Conservation (phyloP, 64 coral and sea anemone species). For the Astreopora myriophthalma region DNA sequence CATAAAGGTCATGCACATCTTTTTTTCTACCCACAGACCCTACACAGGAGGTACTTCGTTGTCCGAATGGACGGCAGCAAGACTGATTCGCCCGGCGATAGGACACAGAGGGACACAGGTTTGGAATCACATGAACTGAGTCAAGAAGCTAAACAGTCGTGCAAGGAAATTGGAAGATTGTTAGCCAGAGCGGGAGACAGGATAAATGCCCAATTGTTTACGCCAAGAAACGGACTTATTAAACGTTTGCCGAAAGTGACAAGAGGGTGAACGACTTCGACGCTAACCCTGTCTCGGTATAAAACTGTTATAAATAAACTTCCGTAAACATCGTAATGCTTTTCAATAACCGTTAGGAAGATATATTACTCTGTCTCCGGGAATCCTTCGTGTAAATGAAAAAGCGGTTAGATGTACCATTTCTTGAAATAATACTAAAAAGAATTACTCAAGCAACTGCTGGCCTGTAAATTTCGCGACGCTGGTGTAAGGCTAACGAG, state of each 20-base stretch:
- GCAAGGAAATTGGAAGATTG: slow-evolving; percentile 13
- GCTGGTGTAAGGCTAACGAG: background rate
- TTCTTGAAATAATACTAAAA: background rate
- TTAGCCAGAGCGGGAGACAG: slow-evolving; percentile 56
- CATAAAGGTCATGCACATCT: background rate
- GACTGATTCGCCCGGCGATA: background rate
- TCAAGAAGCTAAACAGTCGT: slow-evolving; percentile 36
- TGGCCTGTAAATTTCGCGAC: background rate
- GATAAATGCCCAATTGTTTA: background rate
- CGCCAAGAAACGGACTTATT: slow-evolving; percentile 4
- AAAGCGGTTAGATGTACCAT: background rate
- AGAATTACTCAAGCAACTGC: background rate
- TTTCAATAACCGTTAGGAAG: background rate
- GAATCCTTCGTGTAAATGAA: background rate
- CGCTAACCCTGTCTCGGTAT: no score
- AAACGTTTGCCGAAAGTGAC: background rate
- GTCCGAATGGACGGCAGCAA: background rate
- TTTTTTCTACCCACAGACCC: background rate
- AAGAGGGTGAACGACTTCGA: background rate
- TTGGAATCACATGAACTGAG: slow-evolving; percentile 1
- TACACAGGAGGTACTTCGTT: background rate
- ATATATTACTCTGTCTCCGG: background rate
- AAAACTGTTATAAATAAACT: slow-evolving; percentile 20
- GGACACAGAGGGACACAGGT: background rate
- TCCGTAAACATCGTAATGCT: slow-evolving; percentile 28